A percentile compares a stretch with the other conserved stretches of the same genome.
These are phyloP conservation scores for Miichthys miiuy DNA, from an alignment of 2,797 vertebrate species.

Conservation along the genomic window DNA sequence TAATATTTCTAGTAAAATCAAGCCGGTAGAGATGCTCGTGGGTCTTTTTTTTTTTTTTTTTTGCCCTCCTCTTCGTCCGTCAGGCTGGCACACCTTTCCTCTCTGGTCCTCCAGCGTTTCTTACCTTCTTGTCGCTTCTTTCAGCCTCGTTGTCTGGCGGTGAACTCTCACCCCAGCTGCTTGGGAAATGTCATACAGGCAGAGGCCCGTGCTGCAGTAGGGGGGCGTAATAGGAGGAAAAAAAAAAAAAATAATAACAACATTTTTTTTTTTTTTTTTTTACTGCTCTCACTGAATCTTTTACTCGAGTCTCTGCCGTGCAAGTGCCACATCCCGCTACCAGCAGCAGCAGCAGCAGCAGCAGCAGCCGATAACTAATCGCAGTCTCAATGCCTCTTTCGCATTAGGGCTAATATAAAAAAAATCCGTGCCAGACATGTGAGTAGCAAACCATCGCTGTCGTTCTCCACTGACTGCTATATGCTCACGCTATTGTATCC, in stretches of 20 bases:
- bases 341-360: slow-evolving; percentile 57
- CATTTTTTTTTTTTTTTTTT: slow-evolving; percentile 68
- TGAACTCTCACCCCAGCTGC: slow-evolving; percentile 90
- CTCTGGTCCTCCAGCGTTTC: slow-evolving; percentile 85
- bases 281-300: slow-evolving; percentile 75
- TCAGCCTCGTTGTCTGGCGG: slow-evolving; percentile 87
- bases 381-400: slow-evolving; percentile 74
- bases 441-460: slow-evolving; percentile 85
- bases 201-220: slow-evolving; percentile 90
- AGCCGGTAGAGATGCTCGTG: neutral
- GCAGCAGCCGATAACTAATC: slow-evolving; percentile 64
- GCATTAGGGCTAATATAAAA: slow-evolving; percentile 65
- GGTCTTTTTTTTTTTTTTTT: neutral
- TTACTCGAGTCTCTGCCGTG: slow-evolving; percentile 60
- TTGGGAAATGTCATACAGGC: slow-evolving; percentile 89
- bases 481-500: slow-evolving; percentile 51
- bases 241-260: slow-evolving; percentile 69
- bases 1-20: neutral
- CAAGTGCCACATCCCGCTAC: slow-evolving; percentile 70
- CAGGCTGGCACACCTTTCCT: slow-evolving; percentile 78
- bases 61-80: slow-evolving; percentile 45
- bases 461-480: slow-evolving; percentile 61
- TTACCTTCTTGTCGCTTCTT: slow-evolving; percentile 86
- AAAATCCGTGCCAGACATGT: slow-evolving; percentile 86
- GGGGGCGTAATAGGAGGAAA: slow-evolving; percentile 81